Conservation (phyloP, 1,140 invertebrate genomes). For the Leucophenga varia region DNA sequence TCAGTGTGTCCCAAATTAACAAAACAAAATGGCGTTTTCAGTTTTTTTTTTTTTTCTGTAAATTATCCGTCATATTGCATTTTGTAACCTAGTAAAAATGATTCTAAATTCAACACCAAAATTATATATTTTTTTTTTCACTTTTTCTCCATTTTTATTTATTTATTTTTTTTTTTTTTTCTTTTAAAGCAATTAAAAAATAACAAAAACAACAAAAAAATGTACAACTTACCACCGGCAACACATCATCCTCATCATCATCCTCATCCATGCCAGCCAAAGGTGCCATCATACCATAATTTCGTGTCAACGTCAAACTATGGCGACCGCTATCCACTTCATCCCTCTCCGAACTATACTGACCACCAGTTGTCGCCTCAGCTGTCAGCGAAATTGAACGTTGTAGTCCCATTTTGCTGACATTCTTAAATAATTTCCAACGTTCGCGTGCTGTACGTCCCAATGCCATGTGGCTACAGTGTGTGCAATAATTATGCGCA, state of each 20-base stretch:
- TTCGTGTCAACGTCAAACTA: not conserved
- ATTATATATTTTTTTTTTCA: too few species aligned
- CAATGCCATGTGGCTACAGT: too few species aligned
- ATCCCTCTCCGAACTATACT: too few species aligned
- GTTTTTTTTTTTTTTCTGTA: too few species aligned
- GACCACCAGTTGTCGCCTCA: conserved; percentile 18
- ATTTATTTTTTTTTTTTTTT: too few species aligned
- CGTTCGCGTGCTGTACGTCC: conserved; percentile 63
- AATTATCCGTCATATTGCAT: too few species aligned
- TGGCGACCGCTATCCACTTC: not conserved
- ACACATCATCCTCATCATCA: conserved; percentile 32
- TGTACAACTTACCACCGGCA: conserved; percentile 28
- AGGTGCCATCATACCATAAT: conserved; percentile 24
- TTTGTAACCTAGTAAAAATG: too few species aligned
- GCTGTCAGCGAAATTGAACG: conserved; percentile 52
- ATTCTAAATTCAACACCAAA: too few species aligned
- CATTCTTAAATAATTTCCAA: conserved; percentile 64
- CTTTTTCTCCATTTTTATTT: too few species aligned
- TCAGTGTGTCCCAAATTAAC: too few species aligned
- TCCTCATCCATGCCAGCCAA: conserved; percentile 21
- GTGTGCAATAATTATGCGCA: too few species aligned
- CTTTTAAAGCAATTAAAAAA: conserved; percentile 5
- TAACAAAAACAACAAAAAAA: not conserved
- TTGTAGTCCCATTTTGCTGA: conserved; percentile 62
- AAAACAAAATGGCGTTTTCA: too few species aligned